phyloP scores from a whole-genome alignment of 2,888 invertebrate species.

The Thecocarcelia acutangulata region DNA sequence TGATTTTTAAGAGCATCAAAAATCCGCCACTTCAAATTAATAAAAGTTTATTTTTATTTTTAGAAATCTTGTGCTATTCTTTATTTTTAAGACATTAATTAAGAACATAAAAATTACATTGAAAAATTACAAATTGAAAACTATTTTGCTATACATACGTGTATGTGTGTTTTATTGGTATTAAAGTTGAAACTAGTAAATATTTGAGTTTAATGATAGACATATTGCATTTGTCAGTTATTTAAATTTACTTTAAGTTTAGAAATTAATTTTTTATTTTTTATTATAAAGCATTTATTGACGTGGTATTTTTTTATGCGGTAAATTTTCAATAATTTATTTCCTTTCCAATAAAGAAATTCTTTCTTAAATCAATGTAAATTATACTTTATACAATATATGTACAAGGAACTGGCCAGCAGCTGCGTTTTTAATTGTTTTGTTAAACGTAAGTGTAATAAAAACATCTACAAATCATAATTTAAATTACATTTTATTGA shows the following conservation, averaged over 20 bases:
- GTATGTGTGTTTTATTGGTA: slow-evolving; percentile 19
- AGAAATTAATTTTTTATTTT: slow-evolving; percentile 9
- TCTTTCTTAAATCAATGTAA: slow-evolving; percentile 27
- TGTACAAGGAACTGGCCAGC: slow-evolving; percentile 52
- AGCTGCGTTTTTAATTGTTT: slow-evolving; percentile 32
- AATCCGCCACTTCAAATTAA: not conserved
- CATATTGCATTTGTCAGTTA: slow-evolving; percentile 31
- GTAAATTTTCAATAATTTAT: slow-evolving; percentile 8
- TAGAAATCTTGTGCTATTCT: slow-evolving; percentile 61
- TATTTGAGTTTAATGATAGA: slow-evolving; percentile 6
- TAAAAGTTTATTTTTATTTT: slow-evolving; percentile 13
- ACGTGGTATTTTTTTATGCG: slow-evolving; percentile 11
- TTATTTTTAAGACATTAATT: slow-evolving; percentile 60
- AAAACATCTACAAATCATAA: slow-evolving; percentile 32
- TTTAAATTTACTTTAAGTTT: slow-evolving; percentile 14
- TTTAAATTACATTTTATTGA: slow-evolving; percentile 7
- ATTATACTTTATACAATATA: slow-evolving; percentile 22
- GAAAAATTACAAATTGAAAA: slow-evolving; percentile 46
- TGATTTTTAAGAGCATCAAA: not conserved
- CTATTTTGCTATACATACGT: slow-evolving; percentile 2
- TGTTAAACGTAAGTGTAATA: slow-evolving; percentile 15
- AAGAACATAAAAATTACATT: slow-evolving; percentile 51
- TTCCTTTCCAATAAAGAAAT: slow-evolving; percentile 17
- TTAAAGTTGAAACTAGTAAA: slow-evolving; percentile 11
- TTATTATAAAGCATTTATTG: not conserved